phyloP scores from a whole-genome alignment of 1,140 invertebrate genomes.

The Melipona quadrifasciata region DNA sequence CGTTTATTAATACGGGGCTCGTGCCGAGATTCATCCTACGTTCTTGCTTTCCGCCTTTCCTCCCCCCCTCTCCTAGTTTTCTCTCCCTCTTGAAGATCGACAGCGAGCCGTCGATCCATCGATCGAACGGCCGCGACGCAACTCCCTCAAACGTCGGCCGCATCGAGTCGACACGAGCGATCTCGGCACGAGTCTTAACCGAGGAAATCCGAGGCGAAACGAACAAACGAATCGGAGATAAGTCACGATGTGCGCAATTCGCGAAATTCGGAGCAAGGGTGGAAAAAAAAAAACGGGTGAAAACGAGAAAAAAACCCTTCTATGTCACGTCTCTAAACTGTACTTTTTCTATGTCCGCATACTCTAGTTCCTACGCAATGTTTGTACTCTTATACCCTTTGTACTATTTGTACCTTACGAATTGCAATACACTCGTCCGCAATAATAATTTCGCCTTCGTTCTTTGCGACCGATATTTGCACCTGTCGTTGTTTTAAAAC shows the following conservation, averaged over 20 bases:
- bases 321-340: slow-evolving; percentile 76
- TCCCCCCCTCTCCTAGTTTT: not conserved
- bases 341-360: slow-evolving; percentile 81
- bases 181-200: slow-evolving; percentile 58
- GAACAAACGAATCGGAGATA: slow-evolving; percentile 39
- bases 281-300: not conserved
- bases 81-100: too few relatives aligned
- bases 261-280: slow-evolving; percentile 40
- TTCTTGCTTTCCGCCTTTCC: not conserved
- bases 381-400: slow-evolving; percentile 82
- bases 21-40: slow-evolving; percentile 49
- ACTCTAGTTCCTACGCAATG: slow-evolving; percentile 82
- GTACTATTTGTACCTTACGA: slow-evolving; percentile 82
- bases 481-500: not conserved
- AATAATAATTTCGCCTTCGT: slow-evolving; percentile 69
- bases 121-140: not conserved
- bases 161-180: not conserved
- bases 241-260: slow-evolving; percentile 56
- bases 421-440: slow-evolving; percentile 81
- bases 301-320: slow-evolving; percentile 24
- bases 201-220: slow-evolving; percentile 30
- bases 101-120: not conserved
- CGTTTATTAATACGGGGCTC: slow-evolving; percentile 63
- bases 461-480: not conserved
- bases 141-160: too few relatives aligned